Base-by-base conservation (phyloP, 2,113 vertebrate genomes). In the Coracopsis vasa region DNA sequence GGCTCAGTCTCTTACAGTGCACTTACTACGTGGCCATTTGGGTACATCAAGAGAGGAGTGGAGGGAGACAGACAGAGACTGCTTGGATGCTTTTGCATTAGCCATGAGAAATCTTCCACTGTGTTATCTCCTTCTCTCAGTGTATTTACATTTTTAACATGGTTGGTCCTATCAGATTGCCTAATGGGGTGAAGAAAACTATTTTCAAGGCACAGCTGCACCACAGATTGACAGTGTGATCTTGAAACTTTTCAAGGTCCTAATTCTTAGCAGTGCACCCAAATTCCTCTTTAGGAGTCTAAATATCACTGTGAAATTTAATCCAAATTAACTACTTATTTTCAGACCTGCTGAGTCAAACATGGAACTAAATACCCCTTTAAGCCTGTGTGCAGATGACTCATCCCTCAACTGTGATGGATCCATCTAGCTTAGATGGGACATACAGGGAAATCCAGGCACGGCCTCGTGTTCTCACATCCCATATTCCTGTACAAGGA, bases 331-430 rank as follows among this genome's bases (percentile, higher is more conserved):
- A 42, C 42, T 47, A 72, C 11, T 69, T 39, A 20, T 83, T 92
- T 92, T 90, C 80, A 77, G 48, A 77, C 10, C 11, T 65, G 10
- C 28, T 69, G 8, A 72, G 17, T 33, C 42, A 81, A 89, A 72
- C 19, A 65, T 18, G 16, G 28, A 67, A 47, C 12, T 25, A 86
- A 88, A 77, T 20, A 39, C 10, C 8, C 25, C 13, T 69, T 54
- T 83, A 33, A 87, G 23, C 29, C 58, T 80, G 41, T 6, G 9
- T 11, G 13, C 24, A 37, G 10, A 33, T 45, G 11, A 17, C 11
- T 86, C 11, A 65, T 44, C 12, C 53, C 9, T 80, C 37, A 28
- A 0, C 29, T 0, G 0, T 10, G 19, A 21, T 35, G 5, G 28
- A 86, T 53, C 19, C 51, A 69, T 39, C 41, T 27, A 37, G 5